Evolutionary conservation across 2,888 invertebrate species (phyloP), one percentile per base, ranked within the genome.

Genomic region (Chydorus sphaericus): DNA sequence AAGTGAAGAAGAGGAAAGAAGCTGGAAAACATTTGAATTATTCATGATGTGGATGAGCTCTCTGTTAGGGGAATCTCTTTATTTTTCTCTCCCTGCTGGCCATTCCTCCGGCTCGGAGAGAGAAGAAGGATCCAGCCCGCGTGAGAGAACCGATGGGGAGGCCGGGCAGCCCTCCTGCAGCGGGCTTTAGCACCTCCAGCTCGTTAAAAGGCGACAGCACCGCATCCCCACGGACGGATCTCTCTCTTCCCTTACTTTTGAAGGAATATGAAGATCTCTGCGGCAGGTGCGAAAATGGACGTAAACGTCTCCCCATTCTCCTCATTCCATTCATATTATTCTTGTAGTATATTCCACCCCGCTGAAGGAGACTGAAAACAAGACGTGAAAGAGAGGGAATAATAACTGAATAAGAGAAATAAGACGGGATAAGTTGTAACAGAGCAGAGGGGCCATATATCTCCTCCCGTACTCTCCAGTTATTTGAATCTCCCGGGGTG

Each of bases 101-200:
- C 44, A 18, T 39, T 23, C n/a, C n/a, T n/a, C n/a, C n/a, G n/a
- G n/a, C n/a, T n/a, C n/a, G n/a, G n/a, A n/a, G n/a, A n/a, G n/a
- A n/a, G n/a, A n/a, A n/a, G n/a, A n/a, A n/a, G n/a, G n/a, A n/a
- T n/a, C n/a, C n/a, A n/a, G n/a, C n/a, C n/a, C n/a, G n/a, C n/a
- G n/a, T n/a, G n/a, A n/a, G n/a, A n/a, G n/a, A n/a, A n/a, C n/a
- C n/a, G n/a, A n/a, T n/a, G n/a, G n/a, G n/a, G n/a, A n/a, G n/a
- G n/a, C n/a, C n/a, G n/a, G n/a, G n/a, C n/a, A n/a, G n/a, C 23
- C 26, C 44, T 26, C 44, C 44, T 28, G 44, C 28, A 28, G 44
- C 44, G 44, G 28, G 44, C 44, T 44, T 44, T 44, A 44, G 44
- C 44, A 44, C 44, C 44, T 44, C 28, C 26, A 44, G 44, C 44